Evolutionary conservation across 2,797 vertebrate genomes (phyloP).

Genomic region (Arctocebus calabarensis): DNA sequence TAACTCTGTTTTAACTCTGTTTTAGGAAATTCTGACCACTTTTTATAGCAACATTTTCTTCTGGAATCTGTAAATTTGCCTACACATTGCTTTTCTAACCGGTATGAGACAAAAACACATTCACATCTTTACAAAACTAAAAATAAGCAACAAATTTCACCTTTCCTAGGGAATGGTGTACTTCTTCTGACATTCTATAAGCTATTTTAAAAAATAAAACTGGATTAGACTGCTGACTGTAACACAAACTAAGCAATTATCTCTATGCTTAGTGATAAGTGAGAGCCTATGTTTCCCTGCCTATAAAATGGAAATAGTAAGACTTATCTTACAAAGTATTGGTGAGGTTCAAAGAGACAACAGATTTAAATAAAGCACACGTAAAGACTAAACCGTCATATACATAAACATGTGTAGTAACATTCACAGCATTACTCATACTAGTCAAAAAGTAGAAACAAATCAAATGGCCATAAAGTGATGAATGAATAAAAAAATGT

Average conservation of each 20-base stretch:
- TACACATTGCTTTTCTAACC: constrained; percentile 36
- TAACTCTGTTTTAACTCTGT: constrained; percentile 48
- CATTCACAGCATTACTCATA: not conserved
- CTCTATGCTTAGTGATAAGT: not conserved
- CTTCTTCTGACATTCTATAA: constrained; percentile 37
- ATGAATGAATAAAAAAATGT: not conserved
- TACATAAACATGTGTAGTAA: not conserved
- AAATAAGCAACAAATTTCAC: constrained; percentile 35
- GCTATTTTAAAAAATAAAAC: not conserved
- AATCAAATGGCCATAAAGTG: not conserved
- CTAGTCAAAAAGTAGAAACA: not conserved
- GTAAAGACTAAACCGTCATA: not conserved
- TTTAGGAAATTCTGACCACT: constrained; percentile 56
- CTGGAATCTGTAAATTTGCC: constrained; percentile 30
- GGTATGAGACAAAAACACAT: not conserved
- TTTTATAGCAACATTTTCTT: constrained; percentile 61
- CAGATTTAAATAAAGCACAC: not conserved
- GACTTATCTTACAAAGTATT: not conserved
- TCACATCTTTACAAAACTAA: constrained; percentile 34
- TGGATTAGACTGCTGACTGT: not conserved
- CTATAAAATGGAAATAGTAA: constrained; percentile 11
- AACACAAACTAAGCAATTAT: not conserved
- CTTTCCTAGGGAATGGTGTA: not conserved
- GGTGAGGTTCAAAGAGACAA: not conserved
- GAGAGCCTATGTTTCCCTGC: not conserved